phyloP scores from a whole-genome alignment of 2,888 invertebrate species.

The Strigamia maritima region DNA sequence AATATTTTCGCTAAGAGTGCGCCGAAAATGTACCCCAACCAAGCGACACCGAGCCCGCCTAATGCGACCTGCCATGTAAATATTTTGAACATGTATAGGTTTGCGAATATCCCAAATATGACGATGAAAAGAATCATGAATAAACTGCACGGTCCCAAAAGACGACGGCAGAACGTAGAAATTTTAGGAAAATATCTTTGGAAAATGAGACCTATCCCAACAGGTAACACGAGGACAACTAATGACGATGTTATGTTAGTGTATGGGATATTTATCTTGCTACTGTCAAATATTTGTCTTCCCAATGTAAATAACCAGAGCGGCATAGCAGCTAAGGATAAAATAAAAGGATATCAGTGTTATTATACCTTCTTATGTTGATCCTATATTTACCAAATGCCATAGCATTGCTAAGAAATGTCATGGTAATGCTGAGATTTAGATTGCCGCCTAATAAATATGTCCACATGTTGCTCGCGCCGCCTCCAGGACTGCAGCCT shows the following conservation, averaged over 20 bases:
- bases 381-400: slow-evolving; percentile 66
- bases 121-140: slow-evolving; percentile 77
- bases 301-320: slow-evolving; percentile 87
- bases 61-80: slow-evolving; percentile 81
- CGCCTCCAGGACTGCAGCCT: slow-evolving; percentile 87
- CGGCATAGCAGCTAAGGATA: slow-evolving; percentile 73
- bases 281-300: slow-evolving; percentile 66
- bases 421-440: slow-evolving; percentile 92
- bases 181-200: slow-evolving; percentile 60
- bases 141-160: slow-evolving; percentile 79
- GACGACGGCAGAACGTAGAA: slow-evolving; percentile 68
- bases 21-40: slow-evolving; percentile 73
- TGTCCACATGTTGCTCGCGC: slow-evolving; percentile 95
- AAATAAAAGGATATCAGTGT: slow-evolving; percentile 31
- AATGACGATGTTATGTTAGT: slow-evolving; percentile 70
- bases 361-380: not conserved
- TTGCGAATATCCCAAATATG: slow-evolving; percentile 81
- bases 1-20: slow-evolving; percentile 62
- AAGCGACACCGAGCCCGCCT: slow-evolving; percentile 76
- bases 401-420: slow-evolving; percentile 79
- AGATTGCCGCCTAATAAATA: slow-evolving; percentile 87
- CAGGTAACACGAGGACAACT: slow-evolving; percentile 70
- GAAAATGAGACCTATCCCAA: slow-evolving; percentile 54
- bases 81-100: slow-evolving; percentile 80
- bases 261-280: slow-evolving; percentile 73